Evolutionary conservation across 2,113 vertebrate genomes (phyloP).

Genomic region (Coracopsis vasa): DNA sequence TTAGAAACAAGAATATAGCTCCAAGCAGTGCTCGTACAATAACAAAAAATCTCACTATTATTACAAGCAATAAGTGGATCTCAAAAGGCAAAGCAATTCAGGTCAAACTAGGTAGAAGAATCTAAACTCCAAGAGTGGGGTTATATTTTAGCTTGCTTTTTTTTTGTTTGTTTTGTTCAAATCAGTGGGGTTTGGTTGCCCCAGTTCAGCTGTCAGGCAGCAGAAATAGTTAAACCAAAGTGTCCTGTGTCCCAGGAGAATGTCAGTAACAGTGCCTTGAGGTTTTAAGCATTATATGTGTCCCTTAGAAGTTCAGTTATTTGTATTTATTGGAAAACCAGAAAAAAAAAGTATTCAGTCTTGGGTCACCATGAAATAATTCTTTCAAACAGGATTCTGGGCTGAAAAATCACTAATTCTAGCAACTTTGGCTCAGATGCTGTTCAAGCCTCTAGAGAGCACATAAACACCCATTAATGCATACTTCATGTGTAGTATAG

Average conservation of each 20-base stretch:
- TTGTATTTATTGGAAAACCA: background rate
- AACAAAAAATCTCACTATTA: background rate
- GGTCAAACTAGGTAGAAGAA: background rate
- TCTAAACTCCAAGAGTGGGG: background rate
- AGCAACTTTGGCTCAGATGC: background rate
- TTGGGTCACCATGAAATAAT: background rate
- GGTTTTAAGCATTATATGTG: background rate
- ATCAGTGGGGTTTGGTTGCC: background rate
- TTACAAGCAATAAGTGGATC: background rate
- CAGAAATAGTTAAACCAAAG: background rate
- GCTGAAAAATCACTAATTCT: background rate
- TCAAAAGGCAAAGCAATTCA: background rate
- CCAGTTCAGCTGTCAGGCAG: background rate
- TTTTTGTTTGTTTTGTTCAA: background rate
- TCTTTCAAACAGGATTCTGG: background rate
- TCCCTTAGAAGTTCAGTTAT: background rate
- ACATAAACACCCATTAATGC: background rate
- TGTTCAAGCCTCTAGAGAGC: background rate
- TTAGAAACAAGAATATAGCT: slow-evolving; percentile 10
- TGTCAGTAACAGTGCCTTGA: background rate
- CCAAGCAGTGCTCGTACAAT: background rate
- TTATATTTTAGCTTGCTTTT: background rate
- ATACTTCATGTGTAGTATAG: background rate
- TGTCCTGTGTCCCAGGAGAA: background rate
- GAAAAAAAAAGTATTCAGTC: background rate